These are phyloP conservation scores for Pemphigus obesinymphae DNA, from an alignment of 1,140 invertebrate genomes.

Conservation along the genomic window DNA sequence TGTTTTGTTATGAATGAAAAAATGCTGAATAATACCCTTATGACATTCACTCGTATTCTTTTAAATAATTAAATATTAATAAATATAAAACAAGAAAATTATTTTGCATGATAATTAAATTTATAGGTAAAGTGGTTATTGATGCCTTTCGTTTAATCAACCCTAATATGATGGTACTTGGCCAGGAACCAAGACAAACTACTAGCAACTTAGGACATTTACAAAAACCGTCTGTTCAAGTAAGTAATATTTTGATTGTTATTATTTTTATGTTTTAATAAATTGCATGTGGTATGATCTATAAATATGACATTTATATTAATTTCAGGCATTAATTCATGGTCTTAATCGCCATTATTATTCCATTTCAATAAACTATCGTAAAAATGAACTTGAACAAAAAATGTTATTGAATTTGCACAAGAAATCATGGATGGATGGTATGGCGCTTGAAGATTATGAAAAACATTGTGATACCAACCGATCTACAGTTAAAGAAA, in stretches of 20 bases:
- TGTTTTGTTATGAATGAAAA: too few species aligned
- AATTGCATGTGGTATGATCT: neutral
- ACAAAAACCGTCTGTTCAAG: slow-evolving; percentile 96
- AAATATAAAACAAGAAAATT: too few species aligned
- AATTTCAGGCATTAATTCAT: slow-evolving; percentile 86
- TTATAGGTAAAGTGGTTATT: slow-evolving; percentile 79
- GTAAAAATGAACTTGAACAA: slow-evolving; percentile 98
- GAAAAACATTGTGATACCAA: slow-evolving; percentile 87
- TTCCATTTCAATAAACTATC: slow-evolving; percentile 98
- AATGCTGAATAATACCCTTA: too few species aligned
- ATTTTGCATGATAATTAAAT: neutral
- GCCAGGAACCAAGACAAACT: slow-evolving; percentile 97
- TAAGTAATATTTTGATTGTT: slow-evolving; percentile 44
- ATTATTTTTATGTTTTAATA: neutral
- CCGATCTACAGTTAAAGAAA: slow-evolving; percentile 89
- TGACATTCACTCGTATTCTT: too few species aligned
- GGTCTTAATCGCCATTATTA: slow-evolving; percentile 99
- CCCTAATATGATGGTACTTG: slow-evolving; percentile 98
- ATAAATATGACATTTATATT: slow-evolving; percentile 27
- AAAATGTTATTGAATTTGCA: slow-evolving; percentile 99
- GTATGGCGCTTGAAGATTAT: slow-evolving; percentile 90
- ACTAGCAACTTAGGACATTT: slow-evolving; percentile 98
- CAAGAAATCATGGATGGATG: slow-evolving; percentile 99
- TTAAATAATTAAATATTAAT: too few species aligned
- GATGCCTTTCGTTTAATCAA: slow-evolving; percentile 96